A percentile compares a stretch with the other conserved stretches of the same genome.
phyloP scores from a whole-genome alignment of 2,888 invertebrate species.

The Hypsopygia costalis region DNA sequence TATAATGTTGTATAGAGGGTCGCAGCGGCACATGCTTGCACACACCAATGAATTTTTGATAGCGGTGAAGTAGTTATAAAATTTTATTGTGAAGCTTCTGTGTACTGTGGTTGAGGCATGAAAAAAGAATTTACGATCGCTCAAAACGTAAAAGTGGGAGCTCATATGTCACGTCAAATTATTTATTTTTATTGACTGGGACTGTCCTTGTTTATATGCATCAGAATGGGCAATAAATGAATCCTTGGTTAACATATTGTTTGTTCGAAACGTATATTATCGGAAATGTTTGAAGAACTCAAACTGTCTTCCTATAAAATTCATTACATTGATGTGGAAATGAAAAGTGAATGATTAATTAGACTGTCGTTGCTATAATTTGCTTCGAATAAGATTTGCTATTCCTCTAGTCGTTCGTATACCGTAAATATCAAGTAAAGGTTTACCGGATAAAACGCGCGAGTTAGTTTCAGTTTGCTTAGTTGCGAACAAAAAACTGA shows the following conservation, averaged over 20 bases:
- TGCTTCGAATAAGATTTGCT: no score
- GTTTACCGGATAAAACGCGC: no score
- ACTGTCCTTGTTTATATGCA: not conserved
- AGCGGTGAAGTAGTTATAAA: slow-evolving; percentile 9
- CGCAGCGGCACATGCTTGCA: slow-evolving; percentile 18
- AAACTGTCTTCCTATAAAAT: no score
- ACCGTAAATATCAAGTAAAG: no score
- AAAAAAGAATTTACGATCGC: slow-evolving; percentile 6
- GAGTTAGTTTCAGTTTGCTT: no score
- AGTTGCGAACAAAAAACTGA: no score
- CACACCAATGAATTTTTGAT: slow-evolving; percentile 29
- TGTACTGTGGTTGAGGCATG: not conserved
- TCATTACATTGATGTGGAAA: no score
- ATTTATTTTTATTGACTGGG: slow-evolving; percentile 4
- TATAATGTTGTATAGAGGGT: slow-evolving; percentile 15
- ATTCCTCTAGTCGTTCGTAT: no score
- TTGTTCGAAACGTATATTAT: no score
- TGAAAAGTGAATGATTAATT: no score
- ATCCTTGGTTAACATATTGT: not conserved
- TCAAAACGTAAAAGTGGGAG: not conserved
- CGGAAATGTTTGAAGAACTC: no score
- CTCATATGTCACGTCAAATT: not conserved
- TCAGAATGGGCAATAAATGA: not conserved
- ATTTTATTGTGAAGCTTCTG: slow-evolving; percentile 1
- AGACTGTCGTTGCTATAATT: no score